phyloP scores from a whole-genome alignment of 2,888 invertebrate species.

The Thereva nobilitata region DNA sequence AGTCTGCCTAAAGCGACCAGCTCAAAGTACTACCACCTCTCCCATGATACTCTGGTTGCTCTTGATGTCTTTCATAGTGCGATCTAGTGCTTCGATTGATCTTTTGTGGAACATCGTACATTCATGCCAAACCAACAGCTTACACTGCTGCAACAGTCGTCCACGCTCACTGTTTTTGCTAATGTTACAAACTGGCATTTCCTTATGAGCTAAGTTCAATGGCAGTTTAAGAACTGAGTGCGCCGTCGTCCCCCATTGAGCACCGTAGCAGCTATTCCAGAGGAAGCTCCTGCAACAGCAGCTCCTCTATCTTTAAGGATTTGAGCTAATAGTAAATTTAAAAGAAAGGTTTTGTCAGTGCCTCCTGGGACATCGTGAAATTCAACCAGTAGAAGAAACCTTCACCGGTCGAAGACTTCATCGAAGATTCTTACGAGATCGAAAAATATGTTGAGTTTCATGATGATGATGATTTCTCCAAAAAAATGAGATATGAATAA shows the following conservation, averaged over 20 bases:
- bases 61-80: constrained; percentile 45
- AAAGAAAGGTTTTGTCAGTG: constrained; percentile 33
- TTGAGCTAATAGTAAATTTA: constrained; percentile 47
- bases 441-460: no score
- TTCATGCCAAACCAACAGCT: constrained; percentile 47
- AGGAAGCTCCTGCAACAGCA: constrained; percentile 54
- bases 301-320: constrained; percentile 48
- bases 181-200: constrained; percentile 42
- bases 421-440: no score
- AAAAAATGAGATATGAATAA: no score
- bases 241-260: constrained; percentile 48
- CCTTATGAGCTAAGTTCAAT: constrained; percentile 41
- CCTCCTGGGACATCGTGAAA: no score
- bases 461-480: no score
- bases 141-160: constrained; percentile 31
- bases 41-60: constrained; percentile 33
- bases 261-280: constrained; percentile 55
- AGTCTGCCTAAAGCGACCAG: no score
- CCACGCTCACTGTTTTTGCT: constrained; percentile 23
- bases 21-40: constrained; percentile 42
- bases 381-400: no score
- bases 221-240: constrained; percentile 51
- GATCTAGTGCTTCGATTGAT: constrained; percentile 39
- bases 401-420: no score
- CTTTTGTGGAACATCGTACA: constrained; percentile 49